Conservation (phyloP, 2,888 invertebrate genomes). For the Marasmarcha lunaedactyla region DNA sequence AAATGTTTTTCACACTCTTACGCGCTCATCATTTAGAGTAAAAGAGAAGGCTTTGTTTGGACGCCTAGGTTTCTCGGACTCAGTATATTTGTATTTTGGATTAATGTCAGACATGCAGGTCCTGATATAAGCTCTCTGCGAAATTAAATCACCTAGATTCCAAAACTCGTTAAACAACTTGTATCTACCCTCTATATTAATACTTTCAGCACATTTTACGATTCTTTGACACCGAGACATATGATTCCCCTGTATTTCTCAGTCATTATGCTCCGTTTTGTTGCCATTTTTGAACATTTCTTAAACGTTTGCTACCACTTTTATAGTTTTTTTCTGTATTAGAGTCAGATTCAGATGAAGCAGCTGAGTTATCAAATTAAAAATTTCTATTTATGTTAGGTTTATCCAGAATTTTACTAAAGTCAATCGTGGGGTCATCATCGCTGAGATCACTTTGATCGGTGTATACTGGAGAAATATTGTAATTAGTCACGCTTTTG, state of each 20-base stretch:
- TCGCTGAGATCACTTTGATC: no score
- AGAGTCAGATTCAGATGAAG: no score
- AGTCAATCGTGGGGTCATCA: no score
- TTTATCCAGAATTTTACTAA: no score
- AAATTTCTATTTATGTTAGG: no score
- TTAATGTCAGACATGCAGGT: conserved; percentile 5
- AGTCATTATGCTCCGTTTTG: conserved; percentile 6
- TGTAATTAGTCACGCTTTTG: no score
- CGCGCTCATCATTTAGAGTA: conserved; percentile 4
- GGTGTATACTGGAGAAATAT: no score
- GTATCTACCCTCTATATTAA: conserved; percentile 4
- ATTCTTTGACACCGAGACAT: no score
- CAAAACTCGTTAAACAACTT: conserved; percentile 4
- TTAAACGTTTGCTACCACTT: no score
- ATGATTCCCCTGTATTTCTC: conserved; percentile 7
- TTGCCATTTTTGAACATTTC: no score
- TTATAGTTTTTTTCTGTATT: no score
- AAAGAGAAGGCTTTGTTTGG: conserved; percentile 11
- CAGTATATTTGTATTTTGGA: conserved; percentile 8
- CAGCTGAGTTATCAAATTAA: no score
- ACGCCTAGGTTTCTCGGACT: conserved; percentile 3
- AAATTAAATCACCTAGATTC: conserved; percentile 2
- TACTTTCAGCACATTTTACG: conserved; percentile 6
- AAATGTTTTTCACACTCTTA: conserved; percentile 14
- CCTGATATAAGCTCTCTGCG: conserved; percentile 2